Base-by-base conservation (phyloP, 2,113 vertebrate genomes). In the Myiopsitta monachus region DNA sequence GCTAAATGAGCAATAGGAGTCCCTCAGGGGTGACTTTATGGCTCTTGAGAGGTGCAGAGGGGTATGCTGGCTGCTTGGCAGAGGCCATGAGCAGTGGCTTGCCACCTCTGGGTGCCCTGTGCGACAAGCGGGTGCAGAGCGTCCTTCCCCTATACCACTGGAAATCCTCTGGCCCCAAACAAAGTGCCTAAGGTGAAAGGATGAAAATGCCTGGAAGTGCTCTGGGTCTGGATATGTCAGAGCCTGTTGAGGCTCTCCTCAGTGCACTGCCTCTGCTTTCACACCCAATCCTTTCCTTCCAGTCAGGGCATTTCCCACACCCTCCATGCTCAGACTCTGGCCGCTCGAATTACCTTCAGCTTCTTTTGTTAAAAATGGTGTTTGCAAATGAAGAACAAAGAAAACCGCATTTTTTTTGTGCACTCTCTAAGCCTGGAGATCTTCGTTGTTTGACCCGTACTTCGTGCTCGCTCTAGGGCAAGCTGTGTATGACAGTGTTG, bases 401-500 rank as follows among this genome's bases (percentile, higher is more conserved):
- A 5, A 38, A 33, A 38, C 24, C 4, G 0, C 6, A 2, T 11
- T n/a, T n/a, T 72, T 66, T 64, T 26, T 30, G n/a, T 49, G 18
- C 18, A 41, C 0, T 36, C 41, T 23, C 21, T 57, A 33, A 74
- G 30, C 33, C 7, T 3, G 1, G 18, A n/a, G 51, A 27, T 80
- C 23, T 95, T 49, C 44, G 18, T 55, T 18, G 27, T 87, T 68
- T 62, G 59, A 28, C 12, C 27, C 3, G 59, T 24, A 5, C 41
- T 77, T 61, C 17, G 2, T 47, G 41, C 55, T 16, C n/a, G n/a
- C 47, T 57, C 41, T 5, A 10, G 57, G 67, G 8, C 57, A 51
- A 0, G 0, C 5, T 54, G 8, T 36, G 0, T 11, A 19, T 69
- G 54, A 27, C 21, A 1, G 23, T 31, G 14, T 39, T 64, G 73